Conservation (phyloP, 1,140 invertebrate genomes). For the Caerostris darwini region DNA sequence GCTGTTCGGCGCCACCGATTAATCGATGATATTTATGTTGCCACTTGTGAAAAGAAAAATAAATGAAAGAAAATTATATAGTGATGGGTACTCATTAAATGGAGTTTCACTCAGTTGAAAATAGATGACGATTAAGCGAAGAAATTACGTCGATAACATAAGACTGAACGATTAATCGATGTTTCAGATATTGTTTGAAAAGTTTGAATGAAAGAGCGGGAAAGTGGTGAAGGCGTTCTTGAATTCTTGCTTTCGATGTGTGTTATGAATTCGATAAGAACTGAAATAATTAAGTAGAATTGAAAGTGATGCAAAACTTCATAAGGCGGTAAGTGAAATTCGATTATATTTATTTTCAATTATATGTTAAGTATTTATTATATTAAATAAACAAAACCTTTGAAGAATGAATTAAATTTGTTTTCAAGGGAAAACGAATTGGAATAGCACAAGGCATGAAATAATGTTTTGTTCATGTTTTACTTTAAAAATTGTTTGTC, state of each 20-base stretch:
- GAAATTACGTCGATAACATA: background rate
- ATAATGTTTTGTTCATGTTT: too few species aligned
- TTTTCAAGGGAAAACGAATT: too few species aligned
- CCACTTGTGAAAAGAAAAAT: background rate
- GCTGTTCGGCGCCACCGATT: conserved; percentile 24
- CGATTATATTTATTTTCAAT: background rate
- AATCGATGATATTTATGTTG: conserved; percentile 60
- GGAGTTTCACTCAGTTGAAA: background rate
- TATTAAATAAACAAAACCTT: background rate
- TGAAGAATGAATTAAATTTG: too few species aligned
- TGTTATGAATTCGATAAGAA: background rate
- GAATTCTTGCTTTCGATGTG: background rate
- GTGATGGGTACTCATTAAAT: background rate
- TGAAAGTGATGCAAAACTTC: background rate
- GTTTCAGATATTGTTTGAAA: conserved; percentile 2
- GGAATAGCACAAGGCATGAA: too few species aligned
- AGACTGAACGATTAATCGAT: conserved; percentile 22
- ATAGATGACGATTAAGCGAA: background rate
- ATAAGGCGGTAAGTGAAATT: background rate
- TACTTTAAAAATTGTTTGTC: too few species aligned
- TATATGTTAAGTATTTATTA: background rate
- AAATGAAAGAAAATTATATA: background rate
- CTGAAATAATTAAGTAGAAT: background rate
- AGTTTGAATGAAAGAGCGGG: conserved; percentile 10
- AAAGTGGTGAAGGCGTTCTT: background rate